Evolutionary conservation across 2,888 invertebrate genomes (phyloP).

Genomic region (Monochamus alternatus): DNA sequence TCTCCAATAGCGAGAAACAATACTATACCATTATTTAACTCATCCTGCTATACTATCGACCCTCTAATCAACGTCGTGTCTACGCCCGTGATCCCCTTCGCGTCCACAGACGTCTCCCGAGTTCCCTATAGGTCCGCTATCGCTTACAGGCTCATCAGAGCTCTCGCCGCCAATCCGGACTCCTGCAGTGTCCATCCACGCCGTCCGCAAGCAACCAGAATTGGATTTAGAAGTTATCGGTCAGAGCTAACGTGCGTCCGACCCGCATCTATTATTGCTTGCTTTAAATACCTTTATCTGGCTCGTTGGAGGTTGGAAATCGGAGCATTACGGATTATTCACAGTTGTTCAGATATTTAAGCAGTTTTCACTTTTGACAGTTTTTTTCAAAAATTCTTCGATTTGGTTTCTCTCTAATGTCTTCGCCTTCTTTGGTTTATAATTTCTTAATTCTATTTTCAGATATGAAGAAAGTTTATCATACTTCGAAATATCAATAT

Average conservation of each 20-base stretch:
- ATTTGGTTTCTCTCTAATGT: too few species aligned
- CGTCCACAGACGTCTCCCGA: background rate
- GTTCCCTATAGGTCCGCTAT: background rate
- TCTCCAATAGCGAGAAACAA: too few species aligned
- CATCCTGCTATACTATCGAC: background rate
- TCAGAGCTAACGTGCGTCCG: background rate
- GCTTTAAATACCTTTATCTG: background rate
- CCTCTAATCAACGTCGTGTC: background rate
- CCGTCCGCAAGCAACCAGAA: background rate
- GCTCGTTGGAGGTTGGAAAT: background rate
- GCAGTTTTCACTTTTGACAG: too few species aligned
- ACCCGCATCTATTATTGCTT: background rate
- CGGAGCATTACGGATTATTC: too few species aligned
- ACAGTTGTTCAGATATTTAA: too few species aligned
- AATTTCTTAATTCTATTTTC: too few species aligned
- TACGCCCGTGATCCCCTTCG: background rate
- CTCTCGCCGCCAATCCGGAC: background rate
- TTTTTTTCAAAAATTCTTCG: too few species aligned
- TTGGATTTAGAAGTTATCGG: background rate
- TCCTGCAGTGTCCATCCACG: background rate
- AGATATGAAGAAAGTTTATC: too few species aligned
- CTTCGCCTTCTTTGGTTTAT: too few species aligned
- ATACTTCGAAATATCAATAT: too few species aligned
- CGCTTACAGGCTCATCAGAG: background rate
- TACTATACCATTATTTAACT: too few species aligned